These are phyloP conservation scores for Tinea pellionella DNA, from an alignment of 2,888 invertebrate genomes.

Conservation along the genomic window DNA sequence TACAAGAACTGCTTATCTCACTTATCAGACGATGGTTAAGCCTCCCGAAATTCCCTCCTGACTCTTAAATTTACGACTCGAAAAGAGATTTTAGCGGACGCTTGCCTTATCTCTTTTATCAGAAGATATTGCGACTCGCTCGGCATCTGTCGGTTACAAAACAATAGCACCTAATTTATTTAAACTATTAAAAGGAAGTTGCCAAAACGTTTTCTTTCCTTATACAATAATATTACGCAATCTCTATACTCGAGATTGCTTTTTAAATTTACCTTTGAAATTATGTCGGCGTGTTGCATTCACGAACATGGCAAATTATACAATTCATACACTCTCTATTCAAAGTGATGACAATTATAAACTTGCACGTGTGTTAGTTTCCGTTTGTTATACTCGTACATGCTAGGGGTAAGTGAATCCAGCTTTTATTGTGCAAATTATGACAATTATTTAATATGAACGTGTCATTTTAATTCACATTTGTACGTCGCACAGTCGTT, in stretches of 20 bases:
- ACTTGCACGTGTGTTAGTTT: neutral
- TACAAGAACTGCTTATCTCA: constrained; percentile 40
- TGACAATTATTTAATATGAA: neutral
- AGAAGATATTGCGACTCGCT: constrained; percentile 47
- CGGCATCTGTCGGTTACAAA: constrained; percentile 36
- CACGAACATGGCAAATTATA: neutral
- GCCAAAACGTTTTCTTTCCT: neutral
- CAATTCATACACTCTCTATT: neutral
- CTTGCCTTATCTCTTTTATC: constrained; percentile 57
- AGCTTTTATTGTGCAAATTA: neutral
- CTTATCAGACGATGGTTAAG: constrained; percentile 65
- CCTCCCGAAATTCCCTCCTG: constrained; percentile 60
- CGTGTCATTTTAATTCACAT: neutral
- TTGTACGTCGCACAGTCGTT: neutral
- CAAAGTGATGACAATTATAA: constrained; percentile 4
- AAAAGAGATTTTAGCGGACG: constrained; percentile 55
- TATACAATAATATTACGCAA: neutral
- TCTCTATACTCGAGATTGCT: neutral
- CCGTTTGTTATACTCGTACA: neutral
- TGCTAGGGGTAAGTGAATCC: neutral
- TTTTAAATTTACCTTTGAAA: neutral
- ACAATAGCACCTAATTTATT: constrained; percentile 28
- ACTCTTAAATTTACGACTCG: constrained; percentile 61
- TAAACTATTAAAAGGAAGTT: neutral
- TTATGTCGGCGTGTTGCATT: neutral